Percentiles rank a stretch among this genome's conserved stretches.
These are phyloP conservation scores for Erithacus rubecula DNA, from an alignment of 2,797 vertebrate species.

Conservation along the genomic window DNA sequence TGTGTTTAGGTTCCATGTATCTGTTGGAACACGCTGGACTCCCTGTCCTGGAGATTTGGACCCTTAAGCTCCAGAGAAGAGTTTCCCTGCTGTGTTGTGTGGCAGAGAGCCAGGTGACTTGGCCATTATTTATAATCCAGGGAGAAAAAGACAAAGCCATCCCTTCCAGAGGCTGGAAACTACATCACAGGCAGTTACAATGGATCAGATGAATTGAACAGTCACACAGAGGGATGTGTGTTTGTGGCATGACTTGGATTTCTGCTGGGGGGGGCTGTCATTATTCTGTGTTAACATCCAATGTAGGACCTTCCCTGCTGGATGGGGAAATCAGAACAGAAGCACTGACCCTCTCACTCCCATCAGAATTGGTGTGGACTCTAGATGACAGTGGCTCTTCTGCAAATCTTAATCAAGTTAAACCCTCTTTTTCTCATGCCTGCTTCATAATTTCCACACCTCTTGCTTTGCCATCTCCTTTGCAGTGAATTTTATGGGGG, in stretches of 20 bases:
- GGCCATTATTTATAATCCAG: not conserved
- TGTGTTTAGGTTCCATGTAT: not conserved
- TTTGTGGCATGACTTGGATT: not conserved
- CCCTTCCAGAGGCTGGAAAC: not conserved
- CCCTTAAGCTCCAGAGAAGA: not conserved
- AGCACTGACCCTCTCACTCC: not conserved
- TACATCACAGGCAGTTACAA: not conserved
- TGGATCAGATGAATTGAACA: not conserved
- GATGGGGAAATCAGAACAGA: not conserved
- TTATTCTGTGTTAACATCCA: not conserved
- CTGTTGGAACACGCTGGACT: not conserved
- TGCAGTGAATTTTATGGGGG: conserved; percentile 8
- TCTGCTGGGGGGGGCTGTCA: not conserved
- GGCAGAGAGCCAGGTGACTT: not conserved
- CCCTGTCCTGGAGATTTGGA: not conserved
- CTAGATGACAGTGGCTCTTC: not conserved
- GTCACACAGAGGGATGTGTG: not conserved
- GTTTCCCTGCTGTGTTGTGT: not conserved
- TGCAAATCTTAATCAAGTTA: conserved; percentile 3
- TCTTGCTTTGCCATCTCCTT: conserved; percentile 28
- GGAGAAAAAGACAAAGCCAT: not conserved
- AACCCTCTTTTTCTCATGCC: not conserved
- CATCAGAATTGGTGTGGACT: not conserved
- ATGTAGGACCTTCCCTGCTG: fast-evolving
- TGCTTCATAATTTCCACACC: not conserved